Conservation (phyloP, 2,888 invertebrate species). For the Andricus quercusramuli region DNA sequence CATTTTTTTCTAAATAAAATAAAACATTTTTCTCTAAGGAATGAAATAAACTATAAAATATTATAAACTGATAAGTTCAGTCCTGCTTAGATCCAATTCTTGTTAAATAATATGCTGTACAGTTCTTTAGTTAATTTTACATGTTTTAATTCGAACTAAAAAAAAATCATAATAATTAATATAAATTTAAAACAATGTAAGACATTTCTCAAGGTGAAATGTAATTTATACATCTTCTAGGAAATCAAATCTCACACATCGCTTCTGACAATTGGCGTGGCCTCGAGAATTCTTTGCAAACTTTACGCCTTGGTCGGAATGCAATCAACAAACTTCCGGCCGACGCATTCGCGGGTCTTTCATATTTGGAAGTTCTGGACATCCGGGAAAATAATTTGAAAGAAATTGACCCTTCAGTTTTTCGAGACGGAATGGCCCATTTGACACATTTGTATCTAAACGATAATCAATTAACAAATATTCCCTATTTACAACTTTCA, state of each 20-base stretch:
- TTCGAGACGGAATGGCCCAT: constrained; percentile 89
- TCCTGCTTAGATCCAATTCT: no score
- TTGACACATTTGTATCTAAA: constrained; percentile 86
- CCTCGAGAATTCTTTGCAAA: constrained; percentile 88
- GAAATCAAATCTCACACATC: constrained; percentile 91
- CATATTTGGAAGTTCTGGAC: constrained; percentile 88
- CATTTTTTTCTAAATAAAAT: no score
- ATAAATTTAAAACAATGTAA: background rate
- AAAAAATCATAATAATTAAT: no score
- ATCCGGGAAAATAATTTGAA: constrained; percentile 90
- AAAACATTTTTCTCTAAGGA: no score
- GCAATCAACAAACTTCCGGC: constrained; percentile 87
- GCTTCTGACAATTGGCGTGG: constrained; percentile 91
- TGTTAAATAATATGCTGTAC: no score
- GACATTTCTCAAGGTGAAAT: constrained; percentile 6
- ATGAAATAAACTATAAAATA: no score
- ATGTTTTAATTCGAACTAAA: no score
- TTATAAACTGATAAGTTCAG: no score
- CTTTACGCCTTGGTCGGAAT: constrained; percentile 88
- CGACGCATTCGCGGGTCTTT: constrained; percentile 89
- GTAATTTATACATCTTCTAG: constrained; percentile 75
- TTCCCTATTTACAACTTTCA: constrained; percentile 89
- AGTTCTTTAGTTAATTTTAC: no score
- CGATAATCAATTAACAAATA: constrained; percentile 89
- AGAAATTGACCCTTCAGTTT: constrained; percentile 88